Evolutionary conservation across 2,888 invertebrate genomes (phyloP).

Genomic region (Furcula furcula): DNA sequence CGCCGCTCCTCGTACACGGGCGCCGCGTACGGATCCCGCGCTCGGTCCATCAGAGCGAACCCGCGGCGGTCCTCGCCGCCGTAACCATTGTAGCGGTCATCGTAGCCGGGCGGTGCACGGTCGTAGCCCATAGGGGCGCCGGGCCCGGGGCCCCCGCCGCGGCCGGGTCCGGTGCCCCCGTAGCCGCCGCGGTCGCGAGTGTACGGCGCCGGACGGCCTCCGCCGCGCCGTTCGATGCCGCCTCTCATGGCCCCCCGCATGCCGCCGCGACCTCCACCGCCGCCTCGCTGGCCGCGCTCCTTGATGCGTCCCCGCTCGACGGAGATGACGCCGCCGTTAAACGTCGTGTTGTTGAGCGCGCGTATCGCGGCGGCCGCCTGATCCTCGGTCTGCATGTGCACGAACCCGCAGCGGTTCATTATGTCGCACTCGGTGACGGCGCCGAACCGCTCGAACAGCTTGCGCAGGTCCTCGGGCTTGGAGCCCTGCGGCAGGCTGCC

Average conservation of each 20-base stretch:
- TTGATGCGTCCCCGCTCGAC: slow-evolving; percentile 92
- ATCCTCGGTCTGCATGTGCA: slow-evolving; percentile 92
- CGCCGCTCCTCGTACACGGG: slow-evolving; percentile 46
- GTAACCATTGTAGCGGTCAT: slow-evolving; percentile 69
- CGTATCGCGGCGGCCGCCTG: slow-evolving; percentile 91
- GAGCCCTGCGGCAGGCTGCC: slow-evolving; percentile 94
- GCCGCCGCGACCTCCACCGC: slow-evolving; percentile 66
- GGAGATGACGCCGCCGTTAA: slow-evolving; percentile 91
- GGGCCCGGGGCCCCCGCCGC: slow-evolving; percentile 52
- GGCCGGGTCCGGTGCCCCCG: slow-evolving; percentile 54
- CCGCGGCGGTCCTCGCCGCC: slow-evolving; percentile 73
- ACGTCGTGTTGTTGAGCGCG: slow-evolving; percentile 89
- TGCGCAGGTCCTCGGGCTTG: slow-evolving; percentile 90
- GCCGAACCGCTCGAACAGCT: slow-evolving; percentile 93
- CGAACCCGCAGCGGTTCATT: slow-evolving; percentile 96
- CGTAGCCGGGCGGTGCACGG: slow-evolving; percentile 50
- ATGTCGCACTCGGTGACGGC: slow-evolving; percentile 96
- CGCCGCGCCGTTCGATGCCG: slow-evolving; percentile 58
- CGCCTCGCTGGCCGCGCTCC: slow-evolving; percentile 83
- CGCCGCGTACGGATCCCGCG: slow-evolving; percentile 62
- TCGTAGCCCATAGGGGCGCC: slow-evolving; percentile 48
- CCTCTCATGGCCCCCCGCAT: slow-evolving; percentile 58
- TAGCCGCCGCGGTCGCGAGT: slow-evolving; percentile 56
- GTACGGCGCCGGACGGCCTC: slow-evolving; percentile 52
- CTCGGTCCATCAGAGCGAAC: slow-evolving; percentile 66